Base-by-base conservation (phyloP, 1,140 invertebrate species). In the Lasioglossum albipes region DNA sequence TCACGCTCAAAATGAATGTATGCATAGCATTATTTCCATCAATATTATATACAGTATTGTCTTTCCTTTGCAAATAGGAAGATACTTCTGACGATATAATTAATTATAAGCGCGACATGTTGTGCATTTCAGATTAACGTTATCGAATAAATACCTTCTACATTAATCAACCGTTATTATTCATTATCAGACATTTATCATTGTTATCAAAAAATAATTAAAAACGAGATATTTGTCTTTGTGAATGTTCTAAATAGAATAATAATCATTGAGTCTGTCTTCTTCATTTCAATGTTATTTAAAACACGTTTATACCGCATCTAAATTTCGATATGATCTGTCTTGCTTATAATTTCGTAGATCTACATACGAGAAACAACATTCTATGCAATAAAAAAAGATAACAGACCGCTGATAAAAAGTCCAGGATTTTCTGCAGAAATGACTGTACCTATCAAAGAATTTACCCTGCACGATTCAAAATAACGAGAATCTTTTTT, bases 401-500 rank as follows among this genome's bases (percentile, higher is more conserved):
- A 59, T 7, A 59, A 22, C 7, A 59, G 6, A n/a, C 20, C 2
- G 4, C 22, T 54, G 27, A 57, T 68, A 52, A 36, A 7, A 62
- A 41, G 70, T 59, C 13, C 3, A 12, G 3, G 27, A n/a, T 31
- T 62, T 41, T 57, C 16, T 36, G 18, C 20, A 16, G 49, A n/a
- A 42, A 70, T 64, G 57, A 65, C n/a, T 9, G 2, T 71, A 45
- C 13, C 27, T 27, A 27, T 27, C n/a, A 45, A 79, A 66, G 22
- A n/a, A 16, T 27, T 74, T 20, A 3, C 18, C 20, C 13, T 7
- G 54, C 4, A 36, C 20, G 62, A 66, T 62, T 74, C 73, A 79
- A 79, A 79, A 79, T 79, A 66, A 42, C 36, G 36, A 16, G 45
- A 79, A 73, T 42, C 31, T 79, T 73, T 42, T n/a, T 52, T 62